A percentile compares a stretch with the other conserved stretches of the same genome.
phyloP scores from a whole-genome alignment of 2,113 vertebrate species.

The Ameiurus melas region DNA sequence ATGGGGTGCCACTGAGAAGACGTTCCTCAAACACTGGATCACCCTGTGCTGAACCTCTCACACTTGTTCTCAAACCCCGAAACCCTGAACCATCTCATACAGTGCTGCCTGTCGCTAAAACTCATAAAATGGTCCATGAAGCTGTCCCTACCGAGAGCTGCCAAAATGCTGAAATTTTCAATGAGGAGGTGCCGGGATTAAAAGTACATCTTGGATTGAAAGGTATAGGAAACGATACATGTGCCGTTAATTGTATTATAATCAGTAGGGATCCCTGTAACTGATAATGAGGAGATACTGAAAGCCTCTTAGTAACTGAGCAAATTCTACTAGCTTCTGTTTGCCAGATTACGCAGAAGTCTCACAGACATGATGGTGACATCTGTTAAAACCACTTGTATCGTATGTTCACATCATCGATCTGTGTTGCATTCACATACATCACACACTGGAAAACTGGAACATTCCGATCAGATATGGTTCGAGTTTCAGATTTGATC shows the following conservation, averaged over 20 bases:
- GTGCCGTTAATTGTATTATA: not conserved
- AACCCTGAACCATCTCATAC: not conserved
- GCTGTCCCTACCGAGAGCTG: conserved; percentile 20
- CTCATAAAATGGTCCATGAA: conserved; percentile 22
- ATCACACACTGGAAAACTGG: not conserved
- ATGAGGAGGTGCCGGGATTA: conserved; percentile 36
- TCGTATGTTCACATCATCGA: not conserved
- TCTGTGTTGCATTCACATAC: not conserved
- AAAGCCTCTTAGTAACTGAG: not conserved
- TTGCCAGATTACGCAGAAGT: not conserved
- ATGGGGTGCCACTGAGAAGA: conserved; percentile 4
- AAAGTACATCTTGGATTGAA: conserved; percentile 38
- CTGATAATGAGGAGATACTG: not conserved
- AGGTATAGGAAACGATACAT: conserved; percentile 25
- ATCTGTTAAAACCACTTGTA: not conserved
- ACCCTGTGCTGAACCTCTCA: not conserved
- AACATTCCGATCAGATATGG: not conserved
- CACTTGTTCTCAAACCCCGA: conserved; percentile 20
- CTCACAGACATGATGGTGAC: not conserved
- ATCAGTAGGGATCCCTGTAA: not conserved
- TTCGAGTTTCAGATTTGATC: not conserved
- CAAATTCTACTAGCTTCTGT: not conserved
- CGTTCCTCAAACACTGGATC: conserved; percentile 32
- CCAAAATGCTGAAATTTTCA: conserved; percentile 14
- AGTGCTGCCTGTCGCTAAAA: not conserved